Base-by-base conservation (phyloP, 2,113 vertebrate genomes). In the Toxostoma redivivum region DNA sequence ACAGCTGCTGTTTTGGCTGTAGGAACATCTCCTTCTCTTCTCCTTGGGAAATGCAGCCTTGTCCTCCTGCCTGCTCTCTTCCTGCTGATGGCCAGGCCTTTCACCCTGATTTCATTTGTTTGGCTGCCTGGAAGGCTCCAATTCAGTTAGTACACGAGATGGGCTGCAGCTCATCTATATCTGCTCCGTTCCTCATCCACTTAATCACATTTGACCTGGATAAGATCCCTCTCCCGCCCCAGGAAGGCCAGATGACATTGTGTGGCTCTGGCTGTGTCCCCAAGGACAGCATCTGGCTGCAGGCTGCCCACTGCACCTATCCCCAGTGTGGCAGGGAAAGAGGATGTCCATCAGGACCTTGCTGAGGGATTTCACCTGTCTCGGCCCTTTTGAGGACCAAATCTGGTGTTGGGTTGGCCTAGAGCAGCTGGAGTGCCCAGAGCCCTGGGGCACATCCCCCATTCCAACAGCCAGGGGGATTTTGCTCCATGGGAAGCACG, bases 191-290 rank as follows among this genome's bases (percentile, higher is more conserved):
- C 92, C 86, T 94, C 80, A 93, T 80, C 66, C 15, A 21, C 89
- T 82, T 97, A 94, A 93, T 97, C 92, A 62, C 92, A 91, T 92
- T 91, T 94, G 90, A 85, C 89, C 87, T 79, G 95, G 70, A 97
- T 94, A 95, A 95, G 86, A 88, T 86, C 80, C 95, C 44, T 92
- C 79, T 90, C 88, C 86, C 9, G 0, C 69, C 80, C 88, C 45
- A 81, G 92, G 42, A 86, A 83, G 72, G 53, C 85, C 67, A 73
- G 94, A 96, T 94, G 94, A 94, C 95, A 78, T 42, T 86, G 86
- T 62, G 60, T 81, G 86, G 54, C 80, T 86, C 79, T 93, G 87
- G 62, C 58, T 64, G 11, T 22, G 30, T 95, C 93, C 81, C 62
- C 81, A 86, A 66, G 86, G 83, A 66, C 69, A 88, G 80, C 44